Base-by-base conservation (phyloP, 2,113 vertebrate genomes). In the Vulpes lagopus region DNA sequence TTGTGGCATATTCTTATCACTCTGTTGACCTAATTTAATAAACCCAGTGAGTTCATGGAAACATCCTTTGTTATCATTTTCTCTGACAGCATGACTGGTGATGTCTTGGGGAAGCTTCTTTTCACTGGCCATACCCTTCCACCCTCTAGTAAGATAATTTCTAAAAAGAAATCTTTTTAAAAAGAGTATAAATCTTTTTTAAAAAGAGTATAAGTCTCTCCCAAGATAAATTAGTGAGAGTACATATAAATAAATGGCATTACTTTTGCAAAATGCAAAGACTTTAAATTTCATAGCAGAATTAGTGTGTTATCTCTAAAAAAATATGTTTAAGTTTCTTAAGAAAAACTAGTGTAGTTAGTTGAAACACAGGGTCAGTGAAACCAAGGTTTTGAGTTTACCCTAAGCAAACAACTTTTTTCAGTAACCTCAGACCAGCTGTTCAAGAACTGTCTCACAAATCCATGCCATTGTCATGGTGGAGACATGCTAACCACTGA, bases 251-350 rank as follows among this genome's bases (percentile, higher is more conserved):
- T 71, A 71, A 90, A 80, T 89, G 90, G 17, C 8, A n/a, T 84
- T 76, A 35, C 79, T 43, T 82, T 74, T 93, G 51, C 14, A 71
- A 92, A 86, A 71, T 86, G 20, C 64, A 81, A 96, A 16, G 67
- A 25, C 71, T 76, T 86, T 32, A 22, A 59, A 74, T 84, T 85
- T 89, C 81, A 55, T 81, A 81, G 15, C 15, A 81, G 64, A 89
- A 55, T 78, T 64, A 60, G 59, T 78, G 0, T 64, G 14, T 80
- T 94, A 8, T 79, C 22, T 62, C 27, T 81, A n/a, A 71, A 91
- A 91, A 89, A 62, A 23, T 8, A 7, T 69, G 92, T 91, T 91
- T 38, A 17, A 55, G 27, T 90, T 87, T 87, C 60, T 76, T 97
- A 17, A 89, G 64, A 62, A 92, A 92, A 90, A 57, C 76, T 84